phyloP scores from a whole-genome alignment of 2,797 vertebrate species.

The Anomalospiza imberbis region DNA sequence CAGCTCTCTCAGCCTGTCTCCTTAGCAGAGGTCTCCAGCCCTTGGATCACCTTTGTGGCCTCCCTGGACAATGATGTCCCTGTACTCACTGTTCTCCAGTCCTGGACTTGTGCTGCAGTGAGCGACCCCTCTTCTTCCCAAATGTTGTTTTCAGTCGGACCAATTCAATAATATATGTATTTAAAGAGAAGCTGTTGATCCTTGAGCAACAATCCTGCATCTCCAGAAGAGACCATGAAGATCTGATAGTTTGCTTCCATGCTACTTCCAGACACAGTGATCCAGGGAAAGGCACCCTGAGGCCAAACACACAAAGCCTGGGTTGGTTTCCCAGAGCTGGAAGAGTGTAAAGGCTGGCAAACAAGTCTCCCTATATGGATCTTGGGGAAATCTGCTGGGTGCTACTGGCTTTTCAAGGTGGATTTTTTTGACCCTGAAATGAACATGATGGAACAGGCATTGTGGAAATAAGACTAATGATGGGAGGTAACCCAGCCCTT shows the following conservation, averaged over 20 bases:
- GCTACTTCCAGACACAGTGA: neutral
- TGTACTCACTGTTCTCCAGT: neutral
- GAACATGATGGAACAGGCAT: constrained; percentile 8
- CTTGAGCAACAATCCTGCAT: neutral
- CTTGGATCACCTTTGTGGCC: neutral
- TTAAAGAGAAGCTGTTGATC: neutral
- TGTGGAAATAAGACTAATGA: constrained; percentile 13
- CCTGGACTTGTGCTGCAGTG: neutral
- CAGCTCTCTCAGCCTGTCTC: neutral
- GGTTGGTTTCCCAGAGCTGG: neutral
- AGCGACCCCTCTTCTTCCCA: neutral
- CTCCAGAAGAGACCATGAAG: neutral
- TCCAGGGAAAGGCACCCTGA: neutral
- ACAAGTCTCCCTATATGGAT: neutral
- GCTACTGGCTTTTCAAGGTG: neutral
- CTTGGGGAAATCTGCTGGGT: neutral
- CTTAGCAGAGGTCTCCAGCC: neutral
- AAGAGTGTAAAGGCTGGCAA: neutral
- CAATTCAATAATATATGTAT: neutral
- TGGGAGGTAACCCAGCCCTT: neutral
- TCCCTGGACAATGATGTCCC: neutral
- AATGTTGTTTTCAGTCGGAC: neutral
- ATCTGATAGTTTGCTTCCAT: neutral
- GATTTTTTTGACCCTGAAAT: constrained; percentile 19
- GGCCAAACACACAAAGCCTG: neutral